These are phyloP conservation scores for Eucera pruinosa DNA, from an alignment of 2,888 invertebrate species.

Conservation along the genomic window DNA sequence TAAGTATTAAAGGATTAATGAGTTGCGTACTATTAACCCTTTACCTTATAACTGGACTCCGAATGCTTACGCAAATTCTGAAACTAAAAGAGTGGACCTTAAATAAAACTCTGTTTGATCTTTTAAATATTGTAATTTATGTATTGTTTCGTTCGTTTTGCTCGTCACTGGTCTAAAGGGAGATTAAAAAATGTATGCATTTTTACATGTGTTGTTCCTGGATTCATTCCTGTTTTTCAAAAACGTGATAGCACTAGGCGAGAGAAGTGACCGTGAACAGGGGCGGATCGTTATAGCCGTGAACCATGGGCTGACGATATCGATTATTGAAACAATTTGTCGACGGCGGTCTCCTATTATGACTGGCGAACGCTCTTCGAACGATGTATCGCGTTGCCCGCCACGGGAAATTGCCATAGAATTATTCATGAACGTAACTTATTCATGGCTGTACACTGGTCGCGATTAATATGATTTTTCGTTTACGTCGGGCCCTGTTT, in stretches of 20 bases:
- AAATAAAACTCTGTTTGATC: no score
- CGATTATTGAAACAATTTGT: slow-evolving; percentile 45
- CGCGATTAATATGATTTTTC: slow-evolving; percentile 49
- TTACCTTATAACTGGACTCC: no score
- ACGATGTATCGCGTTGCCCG: slow-evolving; percentile 8
- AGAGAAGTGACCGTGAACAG: neutral
- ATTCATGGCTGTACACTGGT: slow-evolving; percentile 23
- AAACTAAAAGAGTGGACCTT: no score
- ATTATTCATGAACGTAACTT: slow-evolving; percentile 51
- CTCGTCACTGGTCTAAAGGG: no score
- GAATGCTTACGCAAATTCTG: no score
- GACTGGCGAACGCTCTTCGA: slow-evolving; percentile 26
- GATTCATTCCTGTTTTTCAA: no score
- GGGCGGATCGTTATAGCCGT: neutral
- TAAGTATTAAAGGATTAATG: no score
- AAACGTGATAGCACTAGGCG: neutral
- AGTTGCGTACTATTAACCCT: no score
- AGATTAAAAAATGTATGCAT: no score
- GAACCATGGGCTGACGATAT: slow-evolving; percentile 9
- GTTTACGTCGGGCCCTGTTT: neutral
- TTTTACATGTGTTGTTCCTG: no score
- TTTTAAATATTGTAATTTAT: no score
- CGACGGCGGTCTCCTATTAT: slow-evolving; percentile 22
- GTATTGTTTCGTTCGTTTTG: no score
- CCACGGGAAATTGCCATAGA: slow-evolving; percentile 21